A percentile compares a stretch with the other conserved stretches of the same genome.
Conservation (phyloP, 1,140 invertebrate genomes). For the Phortica variegata region DNA sequence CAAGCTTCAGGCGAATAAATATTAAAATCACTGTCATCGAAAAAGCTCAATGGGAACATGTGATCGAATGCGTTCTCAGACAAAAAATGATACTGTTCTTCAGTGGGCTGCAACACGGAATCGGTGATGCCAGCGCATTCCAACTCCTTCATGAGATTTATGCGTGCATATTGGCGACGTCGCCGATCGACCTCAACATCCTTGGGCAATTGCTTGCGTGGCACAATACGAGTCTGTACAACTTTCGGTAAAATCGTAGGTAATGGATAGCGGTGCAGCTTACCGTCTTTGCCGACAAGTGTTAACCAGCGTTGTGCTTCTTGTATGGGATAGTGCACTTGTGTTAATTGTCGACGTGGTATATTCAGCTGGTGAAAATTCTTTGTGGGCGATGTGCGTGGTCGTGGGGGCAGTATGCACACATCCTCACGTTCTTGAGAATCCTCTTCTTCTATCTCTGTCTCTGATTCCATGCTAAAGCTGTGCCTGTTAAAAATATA, state of each 20-base stretch:
- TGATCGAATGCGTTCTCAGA: constrained; percentile 44
- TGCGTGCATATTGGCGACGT: constrained; percentile 35
- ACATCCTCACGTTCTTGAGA: too few species aligned
- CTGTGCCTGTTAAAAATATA: too few species aligned
- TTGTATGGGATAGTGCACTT: constrained; percentile 33
- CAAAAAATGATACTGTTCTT: constrained; percentile 39
- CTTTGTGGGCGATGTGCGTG: constrained; percentile 29
- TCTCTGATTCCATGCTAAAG: too few species aligned
- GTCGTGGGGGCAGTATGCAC: constrained; percentile 39
- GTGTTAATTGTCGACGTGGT: constrained; percentile 29
- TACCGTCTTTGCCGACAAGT: constrained; percentile 28
- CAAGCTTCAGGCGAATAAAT: constrained; percentile 38
- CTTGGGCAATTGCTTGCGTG: constrained; percentile 39
- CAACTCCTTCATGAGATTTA: constrained; percentile 35
- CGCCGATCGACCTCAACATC: constrained; percentile 50
- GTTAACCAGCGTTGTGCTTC: constrained; percentile 50
- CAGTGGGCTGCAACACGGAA: constrained; percentile 36
- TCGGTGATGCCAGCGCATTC: constrained; percentile 28
- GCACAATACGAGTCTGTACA: constrained; percentile 37
- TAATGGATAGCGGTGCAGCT: constrained; percentile 39
- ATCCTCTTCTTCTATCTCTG: too few species aligned
- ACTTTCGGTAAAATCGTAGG: constrained; percentile 49
- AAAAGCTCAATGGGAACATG: constrained; percentile 47
- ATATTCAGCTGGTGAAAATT: constrained; percentile 35
- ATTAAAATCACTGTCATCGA: constrained; percentile 45